Evolutionary conservation across 2,888 invertebrate genomes (phyloP).

Genomic region (Argynnis bischoffii): DNA sequence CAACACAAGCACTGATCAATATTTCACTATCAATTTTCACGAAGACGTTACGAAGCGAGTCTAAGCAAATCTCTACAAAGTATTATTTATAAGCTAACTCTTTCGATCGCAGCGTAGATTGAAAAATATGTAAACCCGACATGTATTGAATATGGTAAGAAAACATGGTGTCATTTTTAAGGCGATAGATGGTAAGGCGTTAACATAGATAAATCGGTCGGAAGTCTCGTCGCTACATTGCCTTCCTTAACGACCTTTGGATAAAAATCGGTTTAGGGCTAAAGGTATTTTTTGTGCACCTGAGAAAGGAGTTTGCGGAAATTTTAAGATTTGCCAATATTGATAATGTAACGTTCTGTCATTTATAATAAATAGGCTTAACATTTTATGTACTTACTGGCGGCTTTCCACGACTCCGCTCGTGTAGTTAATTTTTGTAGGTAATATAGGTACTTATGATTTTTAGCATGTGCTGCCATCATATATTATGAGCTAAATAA

Average conservation of each 20-base stretch:
- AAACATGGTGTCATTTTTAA: constrained; percentile 77
- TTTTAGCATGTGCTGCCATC: no score
- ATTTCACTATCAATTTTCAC: constrained; percentile 25
- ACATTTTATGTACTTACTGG: no score
- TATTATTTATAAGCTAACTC: constrained; percentile 48
- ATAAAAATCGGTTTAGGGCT: constrained; percentile 72
- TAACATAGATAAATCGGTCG: constrained; percentile 70
- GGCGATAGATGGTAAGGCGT: constrained; percentile 62
- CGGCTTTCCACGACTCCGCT: no score
- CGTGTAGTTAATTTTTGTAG: no score
- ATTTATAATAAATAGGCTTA: constrained; percentile 1
- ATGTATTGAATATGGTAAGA: constrained; percentile 69
- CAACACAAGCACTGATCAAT: neutral
- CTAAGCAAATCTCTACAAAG: constrained; percentile 29
- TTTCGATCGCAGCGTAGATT: constrained; percentile 65
- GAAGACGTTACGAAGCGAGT: constrained; percentile 18
- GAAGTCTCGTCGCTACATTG: constrained; percentile 74
- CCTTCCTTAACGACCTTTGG: constrained; percentile 75
- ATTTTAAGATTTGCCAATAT: constrained; percentile 28
- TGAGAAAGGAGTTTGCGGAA: constrained; percentile 34
- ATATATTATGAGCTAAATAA: no score
- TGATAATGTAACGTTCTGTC: constrained; percentile 15
- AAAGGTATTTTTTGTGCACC: constrained; percentile 65
- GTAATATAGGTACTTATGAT: no score
- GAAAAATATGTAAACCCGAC: constrained; percentile 74